These are phyloP conservation scores for Eupleurogrammus muticus DNA, from an alignment of 2,797 vertebrate species.

Conservation along the genomic window DNA sequence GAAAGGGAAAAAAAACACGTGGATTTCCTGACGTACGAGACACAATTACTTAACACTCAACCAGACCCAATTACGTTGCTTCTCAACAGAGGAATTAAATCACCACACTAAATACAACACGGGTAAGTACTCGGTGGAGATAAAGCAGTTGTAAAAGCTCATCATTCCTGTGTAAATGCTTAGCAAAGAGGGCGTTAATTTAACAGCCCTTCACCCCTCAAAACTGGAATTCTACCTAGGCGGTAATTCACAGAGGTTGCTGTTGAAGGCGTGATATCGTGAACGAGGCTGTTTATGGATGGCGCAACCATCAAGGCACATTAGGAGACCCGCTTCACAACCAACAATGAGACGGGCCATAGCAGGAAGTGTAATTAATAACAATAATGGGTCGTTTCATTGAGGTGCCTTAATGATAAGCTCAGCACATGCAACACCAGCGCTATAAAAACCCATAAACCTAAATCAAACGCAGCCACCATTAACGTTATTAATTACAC, in stretches of 20 bases:
- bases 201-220: slow-evolving; percentile 25
- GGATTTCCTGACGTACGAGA: slow-evolving; percentile 9
- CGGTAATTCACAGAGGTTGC: slow-evolving; percentile 24
- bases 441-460: background rate
- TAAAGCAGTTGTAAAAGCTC: slow-evolving; percentile 36
- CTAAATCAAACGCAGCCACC: slow-evolving; percentile 18
- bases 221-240: slow-evolving; percentile 28
- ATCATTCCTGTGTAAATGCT: slow-evolving; percentile 46
- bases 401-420: slow-evolving; percentile 2
- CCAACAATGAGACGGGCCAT: slow-evolving; percentile 19
- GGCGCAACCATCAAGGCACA: background rate
- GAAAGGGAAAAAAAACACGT: slow-evolving; percentile 10
- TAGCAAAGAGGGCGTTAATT: slow-evolving; percentile 28
- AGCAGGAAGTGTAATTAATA: slow-evolving; percentile 30
- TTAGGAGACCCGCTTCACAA: slow-evolving; percentile 20
- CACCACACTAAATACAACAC: slow-evolving; percentile 42
- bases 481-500: slow-evolving; percentile 8
- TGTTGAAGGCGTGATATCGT: slow-evolving; percentile 18
- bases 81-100: slow-evolving; percentile 25
- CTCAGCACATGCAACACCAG: background rate
- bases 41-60: slow-evolving; percentile 29
- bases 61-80: slow-evolving; percentile 7
- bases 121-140: slow-evolving; percentile 37
- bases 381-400: slow-evolving; percentile 23
- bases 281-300: slow-evolving; percentile 28